A percentile compares a stretch with the other conserved stretches of the same genome.
phyloP scores from a whole-genome alignment of 1,140 invertebrate species.

The Oryctes rhinoceros region DNA sequence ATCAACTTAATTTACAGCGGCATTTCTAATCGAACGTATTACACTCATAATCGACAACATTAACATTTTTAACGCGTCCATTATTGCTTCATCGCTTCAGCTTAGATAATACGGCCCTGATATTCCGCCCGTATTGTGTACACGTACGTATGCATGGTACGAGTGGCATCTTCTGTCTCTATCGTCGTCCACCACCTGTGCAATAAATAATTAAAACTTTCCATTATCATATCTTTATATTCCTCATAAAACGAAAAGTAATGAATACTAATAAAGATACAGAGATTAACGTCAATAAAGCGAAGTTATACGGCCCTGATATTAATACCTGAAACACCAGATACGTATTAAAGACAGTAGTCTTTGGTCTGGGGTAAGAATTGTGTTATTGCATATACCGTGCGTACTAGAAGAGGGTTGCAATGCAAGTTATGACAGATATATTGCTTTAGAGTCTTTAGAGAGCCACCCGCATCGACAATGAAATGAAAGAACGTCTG shows the following conservation, averaged over 20 bases:
- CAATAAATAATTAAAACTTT: slow-evolving; percentile 25
- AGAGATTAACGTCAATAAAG: slow-evolving; percentile 23
- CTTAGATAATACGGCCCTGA: slow-evolving; percentile 15
- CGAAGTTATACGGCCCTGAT: background rate
- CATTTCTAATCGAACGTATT: background rate
- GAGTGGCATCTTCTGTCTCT: background rate
- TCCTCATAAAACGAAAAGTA: slow-evolving; percentile 22
- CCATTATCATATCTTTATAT: slow-evolving; percentile 31
- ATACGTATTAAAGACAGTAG: no score
- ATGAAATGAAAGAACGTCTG: no score
- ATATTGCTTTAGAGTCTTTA: no score
- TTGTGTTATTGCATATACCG: no score
- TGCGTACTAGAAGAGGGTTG: no score
- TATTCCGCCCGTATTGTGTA: background rate
- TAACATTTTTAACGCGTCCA: background rate
- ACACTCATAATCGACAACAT: background rate
- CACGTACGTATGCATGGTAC: background rate
- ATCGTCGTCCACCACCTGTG: background rate
- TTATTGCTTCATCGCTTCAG: background rate
- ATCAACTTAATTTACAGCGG: background rate
- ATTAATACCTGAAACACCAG: no score
- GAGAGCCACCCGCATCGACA: no score
- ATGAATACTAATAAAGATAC: slow-evolving; percentile 32
- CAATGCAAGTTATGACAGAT: no score
- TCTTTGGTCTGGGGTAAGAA: no score